Percentiles rank a stretch among this genome's conserved stretches.
Evolutionary conservation across 2,797 vertebrate species (phyloP).

Genomic region (Paramormyrops hopkinsi): DNA sequence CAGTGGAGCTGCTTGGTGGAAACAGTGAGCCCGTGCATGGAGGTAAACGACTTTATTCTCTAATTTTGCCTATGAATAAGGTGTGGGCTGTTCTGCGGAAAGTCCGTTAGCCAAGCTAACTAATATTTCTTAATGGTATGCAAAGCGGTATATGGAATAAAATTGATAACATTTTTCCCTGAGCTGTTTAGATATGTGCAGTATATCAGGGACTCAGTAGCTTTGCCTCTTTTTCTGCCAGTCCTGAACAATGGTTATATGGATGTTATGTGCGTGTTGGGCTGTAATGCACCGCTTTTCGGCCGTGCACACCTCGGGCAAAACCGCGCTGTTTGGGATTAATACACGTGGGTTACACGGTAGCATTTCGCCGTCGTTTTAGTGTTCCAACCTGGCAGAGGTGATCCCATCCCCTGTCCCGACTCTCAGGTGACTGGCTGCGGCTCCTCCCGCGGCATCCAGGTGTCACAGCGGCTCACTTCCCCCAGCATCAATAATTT

Average conservation of each 20-base stretch:
- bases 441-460: neutral
- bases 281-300: neutral
- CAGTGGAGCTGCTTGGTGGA: neutral
- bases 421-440: neutral
- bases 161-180: neutral
- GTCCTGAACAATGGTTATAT: neutral
- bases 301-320: neutral
- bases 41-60: neutral
- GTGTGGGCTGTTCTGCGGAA: neutral
- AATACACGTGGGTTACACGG: neutral
- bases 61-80: neutral
- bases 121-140: neutral
- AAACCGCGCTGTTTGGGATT: neutral
- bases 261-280: neutral
- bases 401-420: neutral
- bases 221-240: neutral
- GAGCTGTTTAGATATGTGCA: neutral
- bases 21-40: neutral
- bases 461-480: neutral
- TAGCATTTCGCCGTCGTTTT: neutral
- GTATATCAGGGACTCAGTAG: neutral
- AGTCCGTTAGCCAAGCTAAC: neutral
- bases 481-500: neutral
- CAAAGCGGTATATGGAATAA: neutral
- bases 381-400: neutral